Base-by-base conservation (phyloP, 2,113 vertebrate genomes). In the Phylloscopus whistleri region DNA sequence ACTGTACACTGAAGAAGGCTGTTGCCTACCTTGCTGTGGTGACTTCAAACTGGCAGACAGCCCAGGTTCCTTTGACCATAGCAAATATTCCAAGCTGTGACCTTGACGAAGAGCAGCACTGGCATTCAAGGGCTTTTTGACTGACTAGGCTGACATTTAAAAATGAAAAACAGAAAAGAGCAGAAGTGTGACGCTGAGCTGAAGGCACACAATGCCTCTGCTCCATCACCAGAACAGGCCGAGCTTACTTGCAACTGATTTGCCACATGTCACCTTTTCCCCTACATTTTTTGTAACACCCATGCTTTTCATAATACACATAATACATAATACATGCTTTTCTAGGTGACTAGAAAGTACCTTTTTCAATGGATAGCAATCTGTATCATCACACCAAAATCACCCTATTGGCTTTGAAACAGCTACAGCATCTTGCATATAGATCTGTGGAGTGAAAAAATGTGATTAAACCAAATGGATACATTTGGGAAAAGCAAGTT, bases 41-140 rank as follows among this genome's bases (percentile, higher is more conserved):
- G 9, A 73, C n/a, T 60, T 89, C 60, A 33, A 53, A 46, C 5
- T 63, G 77, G 30, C 87, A 26, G 2, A 82, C 20, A 39, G 93
- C 44, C 73, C 84, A 87, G 96, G 98, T 37, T 99, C 98, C 96
- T 98, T 98, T 82, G 96, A 98, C 90, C 99, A 98, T 90, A 83
- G 74, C 2, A 74, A 93, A 49, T 97, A n/a, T 37, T 7, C 18
- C n/a, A 16, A 63, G 97, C 98, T 98, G 97, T 96, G 94, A 59
- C 41, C 23, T 48, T 33, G 16, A 10, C 23, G 35, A 91, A 69
- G 9, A 81, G 11, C 6, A 64, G 3, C 49, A 74, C 13, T 28
- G 33, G 43, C 4, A 43, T 60, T 75, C 39, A 70, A 55, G 28
- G 7, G 23, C 14, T 66, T 56, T 56, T n/a, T 64, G 46, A 14